These are phyloP conservation scores for Platypus cylindrus DNA, from an alignment of 2,888 invertebrate genomes.

Conservation along the genomic window DNA sequence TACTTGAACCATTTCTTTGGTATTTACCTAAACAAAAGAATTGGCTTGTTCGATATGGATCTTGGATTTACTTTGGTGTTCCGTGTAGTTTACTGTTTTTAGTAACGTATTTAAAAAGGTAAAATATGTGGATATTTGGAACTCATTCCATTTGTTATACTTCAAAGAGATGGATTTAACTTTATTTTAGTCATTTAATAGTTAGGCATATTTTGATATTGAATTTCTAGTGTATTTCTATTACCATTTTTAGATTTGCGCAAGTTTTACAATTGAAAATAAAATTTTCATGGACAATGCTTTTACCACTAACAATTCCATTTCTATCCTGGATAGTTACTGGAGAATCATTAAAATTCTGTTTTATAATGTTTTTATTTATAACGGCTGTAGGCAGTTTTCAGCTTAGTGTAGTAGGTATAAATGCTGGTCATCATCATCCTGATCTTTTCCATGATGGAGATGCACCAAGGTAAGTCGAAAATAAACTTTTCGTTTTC, in stretches of 20 bases:
- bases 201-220: too few relatives aligned
- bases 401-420: conserved; percentile 48
- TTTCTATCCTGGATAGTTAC: conserved; percentile 16
- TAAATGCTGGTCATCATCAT: conserved; percentile 70
- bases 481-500: not conserved
- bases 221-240: too few relatives aligned
- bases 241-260: too few relatives aligned
- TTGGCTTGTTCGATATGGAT: conserved; percentile 37
- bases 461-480: conserved; percentile 47
- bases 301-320: conserved; percentile 5
- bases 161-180: too few relatives aligned
- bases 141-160: too few relatives aligned
- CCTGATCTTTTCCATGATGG: conserved; percentile 70
- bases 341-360: conserved; percentile 21
- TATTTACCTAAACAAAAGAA: conserved; percentile 50
- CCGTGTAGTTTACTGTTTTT: conserved; percentile 16
- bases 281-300: too few relatives aligned
- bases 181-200: too few relatives aligned
- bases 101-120: conserved; percentile 15
- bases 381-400: conserved; percentile 45
- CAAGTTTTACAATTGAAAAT: too few relatives aligned
- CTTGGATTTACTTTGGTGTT: conserved; percentile 39
- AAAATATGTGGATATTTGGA: too few relatives aligned
- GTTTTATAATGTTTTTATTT: conserved; percentile 47
- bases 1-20: conserved; percentile 49